Base-by-base conservation (phyloP, 1,140 invertebrate species). In the Achroia grisella region DNA sequence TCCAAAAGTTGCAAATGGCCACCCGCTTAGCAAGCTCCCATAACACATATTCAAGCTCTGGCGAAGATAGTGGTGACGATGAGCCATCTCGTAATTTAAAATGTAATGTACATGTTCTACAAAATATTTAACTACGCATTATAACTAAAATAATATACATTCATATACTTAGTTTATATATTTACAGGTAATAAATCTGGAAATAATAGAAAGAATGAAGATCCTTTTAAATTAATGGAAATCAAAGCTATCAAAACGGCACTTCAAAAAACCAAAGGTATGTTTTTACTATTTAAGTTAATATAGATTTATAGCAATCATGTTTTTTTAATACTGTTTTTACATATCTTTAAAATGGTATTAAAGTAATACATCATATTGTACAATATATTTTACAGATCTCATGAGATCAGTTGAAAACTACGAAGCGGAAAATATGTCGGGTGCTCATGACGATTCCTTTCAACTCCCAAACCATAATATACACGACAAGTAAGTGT, bases 341-440 rank as follows among this genome's bases (percentile, higher is more conserved):
- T 33, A n/a, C n/a, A n/a, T n/a, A n/a, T n/a, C n/a, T n/a, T 12
- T 35, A 2, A 30, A 28, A 37, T 39, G 9, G 17, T 29, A 31
- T 48, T 10, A 45, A 48, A 32, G 36, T 8, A 13, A 39, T 37
- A 12, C 13, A 27, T 8, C 14, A 39, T 41, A 33, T 49, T 35
- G 28, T 48, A 32, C 13, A 30, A 27, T 32, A 17, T 43, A 36
- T 39, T 39, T 72, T 73, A 30, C 53, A 87, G 85, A 79, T 72
- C 69, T 87, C 34, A 81, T 87, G 71, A 67, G 85, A 12, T 86
- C 83, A 1, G 80, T 86, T 0, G 85, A 87, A 52, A 79, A 65
- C 17, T 84, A 79, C 39, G 80, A 84, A 62, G 48, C 63, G 1
- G 78, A 84, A 12, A 63, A 80, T 47, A 48, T 77, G 1, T 55